Percentiles rank a stretch among this genome's conserved stretches.
Conservation (phyloP, 2,113 vertebrate species). For the Hipposideros armiger region DNA sequence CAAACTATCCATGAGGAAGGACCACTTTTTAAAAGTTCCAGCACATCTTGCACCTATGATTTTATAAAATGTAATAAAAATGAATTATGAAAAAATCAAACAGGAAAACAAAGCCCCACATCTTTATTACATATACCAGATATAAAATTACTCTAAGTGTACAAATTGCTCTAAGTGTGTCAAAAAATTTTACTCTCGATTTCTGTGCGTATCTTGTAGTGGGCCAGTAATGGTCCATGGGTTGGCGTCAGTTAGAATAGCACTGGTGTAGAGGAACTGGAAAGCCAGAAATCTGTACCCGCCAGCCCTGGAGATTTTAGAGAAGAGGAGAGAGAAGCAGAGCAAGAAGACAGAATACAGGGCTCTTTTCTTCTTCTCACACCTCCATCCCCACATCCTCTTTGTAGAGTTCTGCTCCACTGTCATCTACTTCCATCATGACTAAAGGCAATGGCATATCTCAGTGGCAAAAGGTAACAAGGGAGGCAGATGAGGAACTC, state of each 20-base stretch:
- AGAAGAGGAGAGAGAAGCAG: not conserved
- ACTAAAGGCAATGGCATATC: not conserved
- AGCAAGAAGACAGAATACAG: not conserved
- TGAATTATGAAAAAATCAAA: not conserved
- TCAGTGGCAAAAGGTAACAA: not conserved
- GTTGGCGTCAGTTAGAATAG: not conserved
- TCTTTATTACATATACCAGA: not conserved
- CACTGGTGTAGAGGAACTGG: not conserved
- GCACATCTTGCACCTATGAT: not conserved
- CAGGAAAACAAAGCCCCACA: not conserved
- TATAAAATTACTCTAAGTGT: not conserved
- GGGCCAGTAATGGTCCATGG: not conserved
- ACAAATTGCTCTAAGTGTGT: not conserved
- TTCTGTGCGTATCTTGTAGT: not conserved
- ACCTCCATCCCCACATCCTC: not conserved
- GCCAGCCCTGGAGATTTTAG: not conserved
- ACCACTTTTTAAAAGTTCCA: not conserved
- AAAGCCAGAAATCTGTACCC: not conserved
- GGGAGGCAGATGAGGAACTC: not conserved
- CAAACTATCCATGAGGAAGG: not conserved
- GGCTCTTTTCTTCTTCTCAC: not conserved
- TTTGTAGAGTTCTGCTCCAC: not conserved
- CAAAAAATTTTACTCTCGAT: not conserved
- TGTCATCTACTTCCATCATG: not conserved
- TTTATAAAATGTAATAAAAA: slow-evolving; percentile 5